Evolutionary conservation across 1,140 invertebrate species (phyloP), one percentile per base, ranked within the genome.

Genomic region (Conus ventricosus): DNA sequence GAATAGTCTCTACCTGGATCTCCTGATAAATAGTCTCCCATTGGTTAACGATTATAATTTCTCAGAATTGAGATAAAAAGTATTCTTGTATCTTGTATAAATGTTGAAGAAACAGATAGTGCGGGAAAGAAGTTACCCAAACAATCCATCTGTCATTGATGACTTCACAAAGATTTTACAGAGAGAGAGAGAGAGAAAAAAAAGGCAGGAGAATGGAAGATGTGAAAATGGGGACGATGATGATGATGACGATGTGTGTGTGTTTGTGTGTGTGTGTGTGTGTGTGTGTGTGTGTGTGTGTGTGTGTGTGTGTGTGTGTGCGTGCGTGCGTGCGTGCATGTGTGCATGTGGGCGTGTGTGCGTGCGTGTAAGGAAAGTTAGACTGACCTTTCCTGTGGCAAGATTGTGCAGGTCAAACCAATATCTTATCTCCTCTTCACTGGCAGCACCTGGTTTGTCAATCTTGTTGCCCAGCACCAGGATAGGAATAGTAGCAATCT

Each of bases 401-500:
- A 98, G 97, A 92, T 98, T 97, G 96, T 98, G 98, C 53, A 99
- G 96, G 91, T 97, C 97, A 96, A 99, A 99, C 94, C 97, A 97
- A 95, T 97, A 97, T 94, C 99, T 97, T 84, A 99, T 96, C 96
- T 99, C 98, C 95, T 99, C 98, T 96, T 99, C 99, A 91, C 98
- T 99, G 91, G 98, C 97, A 87, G 99, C 99, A 93, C 97, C 98
- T 89, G 97, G 97, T 93, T 98, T 97, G 96, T 99, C 99, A 94
- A 99, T 99, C 96, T 99, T 99, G 96, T 99, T 99, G 87, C 99
- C 99, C 91, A 99, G 96, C 93, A 99, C 98, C 89, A 99, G 96
- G 89, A 99, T 97, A 75, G 99, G 99, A 95, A 98, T 99, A 95
- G 98, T 97, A 92, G 97, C 97, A 84, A 99, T 97, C 91, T 99